phyloP scores from a whole-genome alignment of 2,888 invertebrate species.

The Omphaloscelis lunosa region DNA sequence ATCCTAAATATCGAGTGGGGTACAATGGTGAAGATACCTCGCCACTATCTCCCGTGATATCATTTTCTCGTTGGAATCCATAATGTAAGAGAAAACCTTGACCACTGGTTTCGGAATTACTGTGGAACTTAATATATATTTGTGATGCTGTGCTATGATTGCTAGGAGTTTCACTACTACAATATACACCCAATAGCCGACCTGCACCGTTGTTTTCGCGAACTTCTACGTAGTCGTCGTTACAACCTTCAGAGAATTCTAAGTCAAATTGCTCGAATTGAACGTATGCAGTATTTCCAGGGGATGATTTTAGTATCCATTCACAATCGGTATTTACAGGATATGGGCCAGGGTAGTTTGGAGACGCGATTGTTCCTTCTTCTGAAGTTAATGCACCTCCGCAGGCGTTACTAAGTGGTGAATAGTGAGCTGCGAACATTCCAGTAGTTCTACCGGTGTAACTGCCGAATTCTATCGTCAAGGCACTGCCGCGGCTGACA shows the following conservation, averaged over 20 bases:
- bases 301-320: slow-evolving; percentile 91
- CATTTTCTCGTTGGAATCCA: slow-evolving; percentile 92
- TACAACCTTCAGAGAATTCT: slow-evolving; percentile 93
- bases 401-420: slow-evolving; percentile 92
- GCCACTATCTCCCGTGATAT: slow-evolving; percentile 92
- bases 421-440: slow-evolving; percentile 84
- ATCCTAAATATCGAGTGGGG: slow-evolving; percentile 88
- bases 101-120: slow-evolving; percentile 90
- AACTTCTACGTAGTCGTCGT: slow-evolving; percentile 96
- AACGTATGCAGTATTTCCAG: slow-evolving; percentile 93
- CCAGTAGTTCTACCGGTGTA: slow-evolving; percentile 76
- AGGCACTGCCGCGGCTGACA: slow-evolving; percentile 92
- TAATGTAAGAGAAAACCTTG: slow-evolving; percentile 95
- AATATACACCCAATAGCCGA: slow-evolving; percentile 92
- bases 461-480: slow-evolving; percentile 88
- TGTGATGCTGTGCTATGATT: slow-evolving; percentile 90
- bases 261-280: slow-evolving; percentile 93
- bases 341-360: slow-evolving; percentile 95
- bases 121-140: slow-evolving; percentile 95
- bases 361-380: slow-evolving; percentile 95
- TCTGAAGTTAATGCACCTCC: slow-evolving; percentile 94
- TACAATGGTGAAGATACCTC: slow-evolving; percentile 95
- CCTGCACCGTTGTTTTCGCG: slow-evolving; percentile 92
- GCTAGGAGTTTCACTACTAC: slow-evolving; percentile 92
- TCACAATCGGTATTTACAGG: slow-evolving; percentile 93